phyloP scores from a whole-genome alignment of 2,113 vertebrate genomes.

The Gadus chalcogrammus region DNA sequence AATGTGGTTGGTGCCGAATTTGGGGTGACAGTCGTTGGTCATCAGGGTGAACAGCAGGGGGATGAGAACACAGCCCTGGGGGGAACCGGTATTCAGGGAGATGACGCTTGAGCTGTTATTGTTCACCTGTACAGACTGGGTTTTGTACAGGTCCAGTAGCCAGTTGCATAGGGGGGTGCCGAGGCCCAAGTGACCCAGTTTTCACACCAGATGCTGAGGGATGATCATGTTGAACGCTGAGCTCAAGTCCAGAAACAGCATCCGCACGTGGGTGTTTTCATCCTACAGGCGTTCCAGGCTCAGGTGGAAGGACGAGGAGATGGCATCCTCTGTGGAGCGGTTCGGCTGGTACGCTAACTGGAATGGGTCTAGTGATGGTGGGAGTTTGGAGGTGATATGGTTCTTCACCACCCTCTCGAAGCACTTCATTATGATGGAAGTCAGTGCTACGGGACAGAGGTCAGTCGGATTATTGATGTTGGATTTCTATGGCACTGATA shows the following conservation, averaged over 20 bases:
- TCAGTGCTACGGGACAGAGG: not conserved
- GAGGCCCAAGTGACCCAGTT: not conserved
- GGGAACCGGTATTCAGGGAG: not conserved
- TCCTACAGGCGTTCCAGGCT: not conserved
- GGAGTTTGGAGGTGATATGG: slow-evolving; percentile 1
- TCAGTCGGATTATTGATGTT: not conserved
- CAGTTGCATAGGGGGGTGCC: not conserved
- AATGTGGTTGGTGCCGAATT: not conserved
- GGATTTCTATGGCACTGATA: not conserved
- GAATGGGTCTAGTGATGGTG: not conserved
- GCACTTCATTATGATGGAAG: not conserved
- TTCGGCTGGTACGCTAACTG: slow-evolving; percentile 6
- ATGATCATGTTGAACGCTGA: slow-evolving; percentile 1
- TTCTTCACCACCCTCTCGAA: slow-evolving; percentile 4
- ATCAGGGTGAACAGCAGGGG: slow-evolving; percentile 8
- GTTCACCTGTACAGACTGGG: not conserved
- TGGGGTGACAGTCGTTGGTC: not conserved
- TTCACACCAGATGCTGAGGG: not conserved
- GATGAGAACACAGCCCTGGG: not conserved
- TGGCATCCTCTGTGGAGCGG: not conserved
- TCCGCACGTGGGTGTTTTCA: not conserved
- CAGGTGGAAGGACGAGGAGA: too few species aligned
- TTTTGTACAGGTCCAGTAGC: not conserved
- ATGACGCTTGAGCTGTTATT: slow-evolving; percentile 1
- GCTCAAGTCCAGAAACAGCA: slow-evolving; percentile 13